A percentile compares a stretch with the other conserved stretches of the same genome.
These are phyloP conservation scores for Pempheris klunzingeri DNA, from an alignment of 2,797 vertebrate genomes.

Conservation along the genomic window DNA sequence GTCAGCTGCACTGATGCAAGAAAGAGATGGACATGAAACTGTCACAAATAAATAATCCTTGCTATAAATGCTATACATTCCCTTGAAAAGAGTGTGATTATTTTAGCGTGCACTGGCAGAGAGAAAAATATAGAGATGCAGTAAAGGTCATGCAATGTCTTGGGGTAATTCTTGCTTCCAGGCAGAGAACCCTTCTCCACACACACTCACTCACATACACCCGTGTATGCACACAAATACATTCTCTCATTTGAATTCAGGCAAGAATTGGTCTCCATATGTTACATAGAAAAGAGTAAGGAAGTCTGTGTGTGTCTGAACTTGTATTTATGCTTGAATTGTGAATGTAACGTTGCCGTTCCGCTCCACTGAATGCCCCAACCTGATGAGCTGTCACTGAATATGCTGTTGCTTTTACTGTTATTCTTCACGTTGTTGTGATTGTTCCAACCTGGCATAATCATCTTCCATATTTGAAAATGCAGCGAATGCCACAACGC, in stretches of 20 bases:
- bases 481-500: slow-evolving; percentile 98
- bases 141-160: slow-evolving; percentile 59
- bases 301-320: slow-evolving; percentile 18
- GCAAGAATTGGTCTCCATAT: slow-evolving; percentile 44
- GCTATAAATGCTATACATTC: slow-evolving; percentile 16
- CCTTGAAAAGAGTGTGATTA: too few relatives aligned
- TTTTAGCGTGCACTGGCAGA: not conserved
- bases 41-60: slow-evolving; percentile 39
- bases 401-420: slow-evolving; percentile 32
- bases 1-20: slow-evolving; percentile 35
- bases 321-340: slow-evolving; percentile 42
- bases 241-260: slow-evolving; percentile 11
- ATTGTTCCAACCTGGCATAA: slow-evolving; percentile 49
- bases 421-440: slow-evolving; percentile 34
- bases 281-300: slow-evolving; percentile 10
- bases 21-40: slow-evolving; percentile 30
- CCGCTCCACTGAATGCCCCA: slow-evolving; percentile 27
- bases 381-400: slow-evolving; percentile 53
- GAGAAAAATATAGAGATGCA: slow-evolving; percentile 24
- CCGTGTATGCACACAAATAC: slow-evolving; percentile 11
- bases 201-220: slow-evolving; percentile 12
- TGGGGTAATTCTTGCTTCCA: slow-evolving; percentile 35
- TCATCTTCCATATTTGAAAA: slow-evolving; percentile 52
- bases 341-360: slow-evolving; percentile 37
- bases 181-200: slow-evolving; percentile 1